Evolutionary conservation across 2,797 vertebrate genomes (phyloP), one percentile per base, ranked within the genome.

Genomic region (Pagetopsis macropterus): DNA sequence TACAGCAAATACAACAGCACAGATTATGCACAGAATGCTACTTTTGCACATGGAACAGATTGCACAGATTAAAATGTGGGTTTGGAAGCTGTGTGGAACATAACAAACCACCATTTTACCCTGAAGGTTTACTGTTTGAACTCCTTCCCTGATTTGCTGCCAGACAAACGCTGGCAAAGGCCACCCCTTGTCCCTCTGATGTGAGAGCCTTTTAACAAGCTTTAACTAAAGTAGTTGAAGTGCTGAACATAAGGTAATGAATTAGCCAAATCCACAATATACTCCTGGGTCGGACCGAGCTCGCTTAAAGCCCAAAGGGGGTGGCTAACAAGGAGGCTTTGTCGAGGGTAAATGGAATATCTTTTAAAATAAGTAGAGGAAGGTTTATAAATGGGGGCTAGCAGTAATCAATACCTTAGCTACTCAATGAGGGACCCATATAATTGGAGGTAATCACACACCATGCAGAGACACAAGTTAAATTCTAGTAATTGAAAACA

Each of bases 401-500:
- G 19, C 37, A 72, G 33, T 55, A 73, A 77, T 87, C 81, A 82
- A 88, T 86, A 83, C 55, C 40, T 72, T 31, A 79, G 68, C 21
- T 59, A 44, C 65, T 72, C 77, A 72, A 63, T 5, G 23, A 72
- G 65, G 52, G 41, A 56, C 33, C 45, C 46, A 70, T 77, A 80
- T 73, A 86, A 90, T 76, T 82, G 75, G 59, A 74, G 60, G 49
- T 75, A 76, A 79, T 84, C 1, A 5, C 68, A 55, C 11, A 61
- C 58, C 56, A 65, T 41, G 65, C 37, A 41, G 65, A 83, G 64
- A 71, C 33, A 46, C 12, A 9, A 74, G 70, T 59, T 43, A 46
- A 46, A 75, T 61, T 59, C 21, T 19, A 40, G 66, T 78, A 75
- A 81, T 69, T 77, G 62, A 81, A 90, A 83, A 84, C 66, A 82